Evolutionary conservation across 1,140 invertebrate species (phyloP), one percentile per base, ranked within the genome.

Genomic region (Sitodiplosis mosellana): DNA sequence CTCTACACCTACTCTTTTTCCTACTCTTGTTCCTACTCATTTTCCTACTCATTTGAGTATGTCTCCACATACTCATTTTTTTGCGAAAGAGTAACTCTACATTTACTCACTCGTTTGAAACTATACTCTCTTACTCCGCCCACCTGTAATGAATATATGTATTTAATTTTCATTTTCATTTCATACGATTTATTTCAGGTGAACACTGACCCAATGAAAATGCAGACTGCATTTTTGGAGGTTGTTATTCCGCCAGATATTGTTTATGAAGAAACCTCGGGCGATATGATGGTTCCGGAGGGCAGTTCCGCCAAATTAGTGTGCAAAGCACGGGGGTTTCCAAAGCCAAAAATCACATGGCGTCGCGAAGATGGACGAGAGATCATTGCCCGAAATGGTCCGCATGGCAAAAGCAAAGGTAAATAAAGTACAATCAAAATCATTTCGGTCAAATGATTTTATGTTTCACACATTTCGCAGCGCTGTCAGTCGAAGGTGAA

Each of bases 171-270:
- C 8, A 36, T 36, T 36, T 10, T n/a, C 14, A 18, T 15, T 40
- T 40, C 37, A 15, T 40, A n/a, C 17, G 3, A 15, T 40, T 18
- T 40, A 15, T 14, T n/a, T 5, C 3, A 40, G 37, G 37, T 92
- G 56, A 90, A 92, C 64, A 88, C 89, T 50, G 81, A 91, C 66
- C 87, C 88, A 14, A 38, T 38, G 36, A 38, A 14, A 18, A 12
- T 20, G 20, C 41, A 87, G 84, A 87, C 82, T 43, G 85, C 83
- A 50, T 83, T 75, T 59, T 61, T 89, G 55, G 85, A 89, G 65
- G 85, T 90, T 40, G 86, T 90, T 1, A 88, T 91, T 55, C 87
- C 88, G 14, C 88, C 88, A 22, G 87, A 91, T 58, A 90, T 92
- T 52, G 74, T 87, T 47, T 83, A 83, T 55, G 81, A 88, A 56